Conservation (phyloP, 2,797 vertebrate genomes). For the Crenuchus spilurus region DNA sequence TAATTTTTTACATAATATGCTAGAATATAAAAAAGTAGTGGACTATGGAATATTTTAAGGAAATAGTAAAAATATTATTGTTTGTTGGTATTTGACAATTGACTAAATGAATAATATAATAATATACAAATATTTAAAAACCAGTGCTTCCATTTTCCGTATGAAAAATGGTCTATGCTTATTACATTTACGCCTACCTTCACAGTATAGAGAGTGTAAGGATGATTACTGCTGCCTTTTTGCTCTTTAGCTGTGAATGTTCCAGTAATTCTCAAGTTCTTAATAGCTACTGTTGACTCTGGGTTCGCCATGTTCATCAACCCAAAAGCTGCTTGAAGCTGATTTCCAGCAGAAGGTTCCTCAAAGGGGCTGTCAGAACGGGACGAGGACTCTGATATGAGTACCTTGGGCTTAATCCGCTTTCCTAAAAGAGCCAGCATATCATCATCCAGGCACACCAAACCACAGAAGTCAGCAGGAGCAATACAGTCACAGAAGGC, state of each 20-base stretch:
- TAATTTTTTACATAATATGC: too few relatives aligned
- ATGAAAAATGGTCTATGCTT: too few relatives aligned
- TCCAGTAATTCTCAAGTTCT: constrained; percentile 88
- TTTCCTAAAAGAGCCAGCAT: constrained; percentile 71
- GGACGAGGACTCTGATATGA: constrained; percentile 54
- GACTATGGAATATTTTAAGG: too few relatives aligned
- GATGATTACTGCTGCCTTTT: constrained; percentile 83
- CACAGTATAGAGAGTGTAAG: constrained; percentile 91
- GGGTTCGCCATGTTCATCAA: constrained; percentile 73
- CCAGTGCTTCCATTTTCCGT: too few relatives aligned
- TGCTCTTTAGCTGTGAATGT: constrained; percentile 87
- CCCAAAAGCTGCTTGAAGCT: constrained; percentile 72
- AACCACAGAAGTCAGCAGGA: constrained; percentile 65
- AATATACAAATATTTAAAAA: too few relatives aligned
- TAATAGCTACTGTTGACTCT: constrained; percentile 74
- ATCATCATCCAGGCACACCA: constrained; percentile 68
- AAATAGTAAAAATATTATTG: too few relatives aligned
- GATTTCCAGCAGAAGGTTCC: constrained; percentile 43
- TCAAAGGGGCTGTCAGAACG: constrained; percentile 64
- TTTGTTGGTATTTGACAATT: too few relatives aligned
- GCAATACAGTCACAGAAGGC: constrained; percentile 72
- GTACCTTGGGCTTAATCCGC: constrained; percentile 62
- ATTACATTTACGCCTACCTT: too few relatives aligned
- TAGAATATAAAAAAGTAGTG: too few relatives aligned
- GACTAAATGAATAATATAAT: too few relatives aligned